Evolutionary conservation across 2,888 invertebrate genomes (phyloP).

Genomic region (Drosophila meridiana): DNA sequence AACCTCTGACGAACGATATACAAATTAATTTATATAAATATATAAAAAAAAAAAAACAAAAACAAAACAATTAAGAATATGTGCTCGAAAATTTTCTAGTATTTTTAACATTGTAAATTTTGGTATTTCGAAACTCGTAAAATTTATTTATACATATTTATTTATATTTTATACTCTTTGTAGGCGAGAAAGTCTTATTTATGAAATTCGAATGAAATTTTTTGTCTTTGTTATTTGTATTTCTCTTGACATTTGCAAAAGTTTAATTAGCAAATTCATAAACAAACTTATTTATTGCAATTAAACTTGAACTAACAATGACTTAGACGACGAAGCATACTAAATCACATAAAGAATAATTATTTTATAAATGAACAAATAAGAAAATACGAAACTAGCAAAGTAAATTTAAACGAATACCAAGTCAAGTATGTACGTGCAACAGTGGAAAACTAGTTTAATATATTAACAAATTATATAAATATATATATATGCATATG

Average conservation of each 20-base stretch:
- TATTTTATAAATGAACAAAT: slow-evolving; percentile 67
- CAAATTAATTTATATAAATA: slow-evolving; percentile 42
- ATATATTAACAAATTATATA: slow-evolving; percentile 70
- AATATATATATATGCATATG: slow-evolving; percentile 40
- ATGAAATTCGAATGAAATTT: slow-evolving; percentile 11
- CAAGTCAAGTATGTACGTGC: slow-evolving; percentile 73
- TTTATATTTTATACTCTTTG: not conserved
- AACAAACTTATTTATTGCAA: slow-evolving; percentile 60
- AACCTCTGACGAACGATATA: slow-evolving; percentile 25
- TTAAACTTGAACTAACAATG: slow-evolving; percentile 67
- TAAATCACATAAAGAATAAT: slow-evolving; percentile 60
- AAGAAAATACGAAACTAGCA: slow-evolving; percentile 67
- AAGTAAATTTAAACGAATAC: slow-evolving; percentile 68
- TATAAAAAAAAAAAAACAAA: not conserved
- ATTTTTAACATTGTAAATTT: slow-evolving; percentile 46
- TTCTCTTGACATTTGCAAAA: slow-evolving; percentile 16
- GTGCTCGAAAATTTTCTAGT: slow-evolving; percentile 59
- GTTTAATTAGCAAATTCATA: slow-evolving; percentile 40
- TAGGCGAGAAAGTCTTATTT: slow-evolving; percentile 11
- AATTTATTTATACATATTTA: slow-evolving; percentile 28
- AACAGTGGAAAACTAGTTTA: slow-evolving; percentile 71
- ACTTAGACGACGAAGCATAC: slow-evolving; percentile 74
- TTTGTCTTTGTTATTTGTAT: slow-evolving; percentile 16
- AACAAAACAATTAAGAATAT: slow-evolving; percentile 19
- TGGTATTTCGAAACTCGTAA: slow-evolving; percentile 39